Percentiles rank a stretch among this genome's conserved stretches.
phyloP scores from a whole-genome alignment of 2,113 vertebrate species.

The Mormyrus lacerda region DNA sequence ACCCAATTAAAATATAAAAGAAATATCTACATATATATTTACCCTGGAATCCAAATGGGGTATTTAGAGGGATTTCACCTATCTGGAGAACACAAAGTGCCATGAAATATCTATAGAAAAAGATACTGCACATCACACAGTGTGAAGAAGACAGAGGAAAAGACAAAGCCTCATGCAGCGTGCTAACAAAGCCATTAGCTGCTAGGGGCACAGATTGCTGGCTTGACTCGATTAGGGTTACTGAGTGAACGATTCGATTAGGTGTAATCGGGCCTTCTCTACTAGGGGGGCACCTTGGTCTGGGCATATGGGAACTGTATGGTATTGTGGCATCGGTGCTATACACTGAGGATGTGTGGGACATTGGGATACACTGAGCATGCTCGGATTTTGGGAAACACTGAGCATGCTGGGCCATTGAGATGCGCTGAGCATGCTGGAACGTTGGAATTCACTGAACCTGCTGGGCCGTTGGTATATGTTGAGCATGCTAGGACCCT shows the following conservation, averaged over 20 bases:
- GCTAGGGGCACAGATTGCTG: no score
- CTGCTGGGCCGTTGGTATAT: no score
- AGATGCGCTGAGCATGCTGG: no score
- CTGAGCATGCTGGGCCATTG: no score
- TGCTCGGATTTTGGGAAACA: no score
- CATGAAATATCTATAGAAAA: not conserved
- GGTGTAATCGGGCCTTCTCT: not conserved
- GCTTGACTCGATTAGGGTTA: not conserved
- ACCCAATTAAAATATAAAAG: not conserved
- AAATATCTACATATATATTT: not conserved
- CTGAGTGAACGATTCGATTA: not conserved
- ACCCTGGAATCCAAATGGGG: not conserved
- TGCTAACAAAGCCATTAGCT: not conserved
- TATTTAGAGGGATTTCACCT: not conserved
- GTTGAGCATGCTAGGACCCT: no score
- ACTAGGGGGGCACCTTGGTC: not conserved
- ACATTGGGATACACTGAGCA: no score
- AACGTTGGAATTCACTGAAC: no score
- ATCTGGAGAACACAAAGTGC: not conserved
- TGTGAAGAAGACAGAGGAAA: not conserved
- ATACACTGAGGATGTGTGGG: no score
- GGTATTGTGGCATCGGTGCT: no score
- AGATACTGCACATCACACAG: not conserved
- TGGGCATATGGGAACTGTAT: not conserved
- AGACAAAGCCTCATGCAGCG: not conserved